Percentiles rank a stretch among this genome's conserved stretches.
phyloP scores from a whole-genome alignment of 1,140 invertebrate species.

The Sitobion miscanthi region DNA sequence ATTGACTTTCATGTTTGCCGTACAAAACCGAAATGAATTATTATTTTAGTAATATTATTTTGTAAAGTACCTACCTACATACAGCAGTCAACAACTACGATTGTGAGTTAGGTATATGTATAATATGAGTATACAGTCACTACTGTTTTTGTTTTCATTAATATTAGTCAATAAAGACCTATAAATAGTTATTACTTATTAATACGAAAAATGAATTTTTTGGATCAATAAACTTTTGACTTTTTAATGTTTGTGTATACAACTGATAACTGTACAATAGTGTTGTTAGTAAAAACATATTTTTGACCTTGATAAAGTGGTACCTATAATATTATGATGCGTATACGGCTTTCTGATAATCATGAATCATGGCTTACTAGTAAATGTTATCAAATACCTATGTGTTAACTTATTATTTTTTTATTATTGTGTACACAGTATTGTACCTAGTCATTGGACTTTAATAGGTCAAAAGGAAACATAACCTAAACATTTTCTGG shows the following conservation, averaged over 20 bases:
- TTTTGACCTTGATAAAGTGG: not conserved
- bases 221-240: not conserved
- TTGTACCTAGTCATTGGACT: not conserved
- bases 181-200: not conserved
- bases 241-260: not conserved
- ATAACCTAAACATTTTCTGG: not conserved
- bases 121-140: not conserved
- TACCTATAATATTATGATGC: not conserved
- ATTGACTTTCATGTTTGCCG: constrained; percentile 18
- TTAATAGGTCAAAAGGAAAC: not conserved
- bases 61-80: too few species aligned
- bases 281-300: not conserved
- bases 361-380: not conserved
- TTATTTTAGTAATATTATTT: too few species aligned
- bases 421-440: not conserved
- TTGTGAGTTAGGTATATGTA: not conserved
- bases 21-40: not conserved
- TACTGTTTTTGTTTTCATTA: not conserved
- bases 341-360: not conserved
- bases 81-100: not conserved
- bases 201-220: not conserved
- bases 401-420: not conserved
- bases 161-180: not conserved
- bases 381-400: not conserved
- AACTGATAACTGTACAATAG: not conserved